phyloP scores from a whole-genome alignment of 2,888 invertebrate genomes.

The Ophonus ardosiacus region DNA sequence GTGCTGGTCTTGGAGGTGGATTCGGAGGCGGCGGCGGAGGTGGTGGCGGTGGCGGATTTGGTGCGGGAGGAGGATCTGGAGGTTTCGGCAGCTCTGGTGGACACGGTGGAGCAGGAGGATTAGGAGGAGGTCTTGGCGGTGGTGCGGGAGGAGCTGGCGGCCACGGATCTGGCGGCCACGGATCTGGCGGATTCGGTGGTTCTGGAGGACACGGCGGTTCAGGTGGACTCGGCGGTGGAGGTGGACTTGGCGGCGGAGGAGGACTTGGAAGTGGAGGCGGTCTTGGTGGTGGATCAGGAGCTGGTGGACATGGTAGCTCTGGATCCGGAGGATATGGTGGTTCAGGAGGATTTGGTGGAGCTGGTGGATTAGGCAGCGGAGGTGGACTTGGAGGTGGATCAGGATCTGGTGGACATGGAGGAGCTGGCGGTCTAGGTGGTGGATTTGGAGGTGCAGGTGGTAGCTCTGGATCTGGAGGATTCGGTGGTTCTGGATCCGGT shows the following conservation, averaged over 20 bases:
- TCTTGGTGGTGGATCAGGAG: slow-evolving; percentile 30
- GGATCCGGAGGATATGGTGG: background rate
- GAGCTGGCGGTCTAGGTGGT: slow-evolving; percentile 51
- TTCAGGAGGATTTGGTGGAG: background rate
- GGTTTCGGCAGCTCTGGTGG: slow-evolving; percentile 16
- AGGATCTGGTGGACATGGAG: slow-evolving; percentile 13
- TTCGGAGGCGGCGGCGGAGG: slow-evolving; percentile 7
- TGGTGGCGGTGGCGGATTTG: slow-evolving; percentile 8
- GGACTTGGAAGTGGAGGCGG: slow-evolving; percentile 27
- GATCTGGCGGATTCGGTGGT: slow-evolving; percentile 53
- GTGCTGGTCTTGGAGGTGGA: slow-evolving; percentile 20
- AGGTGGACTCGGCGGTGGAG: background rate
- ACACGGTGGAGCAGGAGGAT: slow-evolving; percentile 21
- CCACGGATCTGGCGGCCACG: background rate
- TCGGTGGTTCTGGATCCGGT: slow-evolving; percentile 54
- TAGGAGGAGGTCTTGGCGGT: background rate
- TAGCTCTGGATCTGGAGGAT: slow-evolving; percentile 59
- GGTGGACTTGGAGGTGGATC: slow-evolving; percentile 21
- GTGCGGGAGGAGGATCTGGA: slow-evolving; percentile 35
- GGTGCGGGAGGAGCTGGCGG: background rate
- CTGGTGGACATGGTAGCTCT: slow-evolving; percentile 46
- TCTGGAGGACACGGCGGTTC: slow-evolving; percentile 42
- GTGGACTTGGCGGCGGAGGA: background rate
- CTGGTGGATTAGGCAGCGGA: slow-evolving; percentile 46
- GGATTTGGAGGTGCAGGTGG: slow-evolving; percentile 61